A percentile compares a stretch with the other conserved stretches of the same genome.
Evolutionary conservation across 2,113 vertebrate genomes (phyloP).

Genomic region (Pseudorasbora parva): DNA sequence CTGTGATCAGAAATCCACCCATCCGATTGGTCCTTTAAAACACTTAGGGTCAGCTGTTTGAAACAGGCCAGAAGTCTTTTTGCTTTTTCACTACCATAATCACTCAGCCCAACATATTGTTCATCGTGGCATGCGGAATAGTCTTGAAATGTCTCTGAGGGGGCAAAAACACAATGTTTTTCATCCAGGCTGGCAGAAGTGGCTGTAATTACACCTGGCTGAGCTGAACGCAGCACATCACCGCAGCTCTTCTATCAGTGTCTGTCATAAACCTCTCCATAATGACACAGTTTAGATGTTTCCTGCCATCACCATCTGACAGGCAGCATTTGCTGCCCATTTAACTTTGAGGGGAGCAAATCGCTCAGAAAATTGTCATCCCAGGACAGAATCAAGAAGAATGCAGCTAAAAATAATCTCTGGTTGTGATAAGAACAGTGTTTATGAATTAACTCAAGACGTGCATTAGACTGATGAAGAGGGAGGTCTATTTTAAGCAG

Average conservation of each 20-base stretch:
- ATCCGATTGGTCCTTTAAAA: slow-evolving; percentile 40
- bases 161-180: slow-evolving; percentile 16
- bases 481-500: slow-evolving; percentile 47
- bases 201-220: slow-evolving; percentile 66
- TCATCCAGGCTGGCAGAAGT: slow-evolving; percentile 45
- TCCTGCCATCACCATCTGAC: slow-evolving; percentile 71
- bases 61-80: slow-evolving; percentile 19
- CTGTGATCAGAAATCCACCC: slow-evolving; percentile 52
- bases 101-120: slow-evolving; percentile 29
- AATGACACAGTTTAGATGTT: slow-evolving; percentile 79
- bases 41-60: slow-evolving; percentile 38
- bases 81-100: slow-evolving; percentile 50
- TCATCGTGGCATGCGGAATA: slow-evolving; percentile 29
- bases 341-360: slow-evolving; percentile 63
- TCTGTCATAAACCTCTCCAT: slow-evolving; percentile 70
- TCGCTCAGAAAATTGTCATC: slow-evolving; percentile 65
- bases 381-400: slow-evolving; percentile 64
- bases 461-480: slow-evolving; percentile 40
- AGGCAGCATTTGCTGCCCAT: slow-evolving; percentile 53
- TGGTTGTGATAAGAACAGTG: slow-evolving; percentile 62
- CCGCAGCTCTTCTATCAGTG: slow-evolving; percentile 55
- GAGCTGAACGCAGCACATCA: slow-evolving; percentile 64
- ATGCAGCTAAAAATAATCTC: slow-evolving; percentile 74
- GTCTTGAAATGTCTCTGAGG: slow-evolving; percentile 29
- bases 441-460: slow-evolving; percentile 71